These are phyloP conservation scores for Drosophila neonasuta DNA, from an alignment of 2,888 invertebrate species.

Conservation along the genomic window DNA sequence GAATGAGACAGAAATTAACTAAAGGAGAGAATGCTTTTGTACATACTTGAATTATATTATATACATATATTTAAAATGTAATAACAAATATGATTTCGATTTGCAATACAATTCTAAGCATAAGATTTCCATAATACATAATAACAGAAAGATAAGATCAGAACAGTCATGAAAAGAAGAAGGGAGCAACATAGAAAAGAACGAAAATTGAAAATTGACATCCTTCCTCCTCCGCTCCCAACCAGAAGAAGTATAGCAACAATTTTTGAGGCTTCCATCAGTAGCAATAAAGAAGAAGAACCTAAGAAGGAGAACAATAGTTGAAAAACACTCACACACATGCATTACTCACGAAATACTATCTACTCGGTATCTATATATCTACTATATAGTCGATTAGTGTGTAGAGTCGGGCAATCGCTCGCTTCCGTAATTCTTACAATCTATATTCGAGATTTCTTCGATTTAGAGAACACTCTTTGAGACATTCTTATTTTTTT, in stretches of 20 bases:
- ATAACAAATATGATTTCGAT: conserved; percentile 49
- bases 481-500: conserved; percentile 36
- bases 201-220: background rate
- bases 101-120: conserved; percentile 60
- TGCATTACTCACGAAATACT: conserved; percentile 7
- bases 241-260: conserved; percentile 42
- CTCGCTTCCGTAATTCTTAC: conserved; percentile 22
- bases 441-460: conserved; percentile 13
- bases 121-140: conserved; percentile 69
- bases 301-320: conserved; percentile 2
- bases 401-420: conserved; percentile 29
- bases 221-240: conserved; percentile 6
- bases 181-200: background rate
- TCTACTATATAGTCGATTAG: conserved; percentile 27
- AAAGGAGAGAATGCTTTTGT: conserved; percentile 44
- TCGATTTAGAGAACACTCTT: conserved; percentile 19
- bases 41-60: conserved; percentile 35
- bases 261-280: conserved; percentile 69
- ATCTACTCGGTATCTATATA: conserved; percentile 13
- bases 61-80: conserved; percentile 15
- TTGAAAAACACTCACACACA: conserved; percentile 6
- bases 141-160: conserved; percentile 22
- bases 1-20: background rate
- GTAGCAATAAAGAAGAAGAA: conserved; percentile 37
- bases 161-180: background rate